A percentile compares a stretch with the other conserved stretches of the same genome.
Conservation (phyloP, 1,140 invertebrate genomes). For the Orchesella cincta region DNA sequence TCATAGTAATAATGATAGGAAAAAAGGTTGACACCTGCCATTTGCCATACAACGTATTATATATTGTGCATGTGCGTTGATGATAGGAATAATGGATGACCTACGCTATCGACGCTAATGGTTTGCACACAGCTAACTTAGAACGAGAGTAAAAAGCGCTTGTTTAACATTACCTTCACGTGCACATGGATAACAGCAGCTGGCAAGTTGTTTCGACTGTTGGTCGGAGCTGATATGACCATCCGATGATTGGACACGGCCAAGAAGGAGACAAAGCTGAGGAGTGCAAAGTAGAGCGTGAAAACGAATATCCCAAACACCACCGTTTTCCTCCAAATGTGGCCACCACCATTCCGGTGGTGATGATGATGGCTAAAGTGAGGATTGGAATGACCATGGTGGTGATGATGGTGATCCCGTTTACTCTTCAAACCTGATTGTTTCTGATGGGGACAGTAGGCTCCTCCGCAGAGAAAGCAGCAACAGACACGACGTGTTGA, state of each 20-base stretch:
- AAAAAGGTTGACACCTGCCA: too few relatives aligned
- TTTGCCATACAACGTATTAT: too few relatives aligned
- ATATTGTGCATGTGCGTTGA: too few relatives aligned
- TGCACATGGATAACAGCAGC: background rate
- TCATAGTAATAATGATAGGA: too few relatives aligned
- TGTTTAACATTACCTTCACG: background rate
- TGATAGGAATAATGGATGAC: too few relatives aligned
- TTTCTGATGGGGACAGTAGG: slow-evolving; percentile 1
- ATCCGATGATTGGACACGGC: slow-evolving; percentile 45
- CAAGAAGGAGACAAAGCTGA: slow-evolving; percentile 46
- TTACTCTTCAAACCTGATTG: slow-evolving; percentile 5
- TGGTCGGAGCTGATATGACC: slow-evolving; percentile 5
- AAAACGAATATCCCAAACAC: slow-evolving; percentile 48
- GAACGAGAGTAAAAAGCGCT: too few relatives aligned
- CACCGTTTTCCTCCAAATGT: slow-evolving; percentile 42
- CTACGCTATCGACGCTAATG: too few relatives aligned
- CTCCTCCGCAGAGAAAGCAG: background rate
- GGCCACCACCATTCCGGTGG: background rate
- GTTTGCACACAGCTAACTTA: too few relatives aligned
- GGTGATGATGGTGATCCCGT: slow-evolving; percentile 22
- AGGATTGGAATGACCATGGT: background rate
- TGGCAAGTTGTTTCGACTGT: background rate
- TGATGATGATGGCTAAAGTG: slow-evolving; percentile 20
- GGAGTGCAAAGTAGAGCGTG: slow-evolving; percentile 45
- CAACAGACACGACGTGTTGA: background rate